Conservation (phyloP, 30 jellyfish, hydroid and myxozoan genomes). For the Haliclystus octoradiatus region DNA sequence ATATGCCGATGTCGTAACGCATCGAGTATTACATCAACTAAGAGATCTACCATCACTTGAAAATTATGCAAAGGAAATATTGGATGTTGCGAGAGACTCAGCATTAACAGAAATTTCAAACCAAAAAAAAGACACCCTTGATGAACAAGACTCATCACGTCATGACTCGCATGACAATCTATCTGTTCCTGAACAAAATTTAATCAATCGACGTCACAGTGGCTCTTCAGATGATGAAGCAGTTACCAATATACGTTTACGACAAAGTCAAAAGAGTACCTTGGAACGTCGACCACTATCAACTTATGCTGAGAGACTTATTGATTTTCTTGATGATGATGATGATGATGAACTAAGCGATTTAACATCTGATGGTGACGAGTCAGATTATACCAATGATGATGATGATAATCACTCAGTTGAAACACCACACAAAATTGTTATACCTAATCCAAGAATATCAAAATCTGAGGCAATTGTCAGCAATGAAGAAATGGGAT, state of each 20-base stretch:
- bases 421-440: too few species aligned
- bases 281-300: constrained; percentile 64
- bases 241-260: background rate
- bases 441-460: background rate
- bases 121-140: background rate
- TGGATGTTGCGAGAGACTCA: background rate
- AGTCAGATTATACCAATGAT: background rate
- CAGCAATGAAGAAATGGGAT: background rate
- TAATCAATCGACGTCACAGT: background rate
- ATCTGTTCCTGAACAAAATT: background rate
- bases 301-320: constrained; percentile 82
- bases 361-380: constrained; percentile 33
- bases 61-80: background rate
- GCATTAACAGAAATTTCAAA: background rate
- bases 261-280: background rate
- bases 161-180: background rate
- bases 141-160: background rate
- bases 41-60: background rate
- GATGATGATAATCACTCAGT: background rate
- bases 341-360: constrained; percentile 59
- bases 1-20: background rate
- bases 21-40: background rate
- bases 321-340: constrained; percentile 87
- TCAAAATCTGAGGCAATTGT: background rate
- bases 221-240: background rate